phyloP scores from a whole-genome alignment of 2,113 vertebrate genomes.

The Ivindomyrus marchei region DNA sequence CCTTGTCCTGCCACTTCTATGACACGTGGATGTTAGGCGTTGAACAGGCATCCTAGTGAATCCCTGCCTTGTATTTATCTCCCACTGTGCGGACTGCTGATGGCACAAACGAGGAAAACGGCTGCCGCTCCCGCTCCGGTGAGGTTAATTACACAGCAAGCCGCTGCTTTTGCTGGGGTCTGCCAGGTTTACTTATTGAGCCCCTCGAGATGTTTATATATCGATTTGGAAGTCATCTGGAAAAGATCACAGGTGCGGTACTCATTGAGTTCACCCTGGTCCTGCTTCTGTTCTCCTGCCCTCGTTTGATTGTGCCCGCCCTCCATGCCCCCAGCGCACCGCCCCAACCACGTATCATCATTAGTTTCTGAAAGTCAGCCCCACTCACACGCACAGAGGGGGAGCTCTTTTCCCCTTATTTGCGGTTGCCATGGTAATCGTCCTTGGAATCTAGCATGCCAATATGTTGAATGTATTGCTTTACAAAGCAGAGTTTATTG shows the following conservation, averaged over 20 bases:
- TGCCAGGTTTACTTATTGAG: background rate
- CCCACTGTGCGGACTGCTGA: background rate
- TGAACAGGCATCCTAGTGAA: background rate
- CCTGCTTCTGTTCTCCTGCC: background rate
- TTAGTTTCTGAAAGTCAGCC: slow-evolving; percentile 1
- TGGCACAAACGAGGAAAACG: background rate
- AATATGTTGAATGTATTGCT: background rate
- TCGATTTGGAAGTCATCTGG: background rate
- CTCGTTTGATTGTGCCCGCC: background rate
- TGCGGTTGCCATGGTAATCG: slow-evolving; percentile 33
- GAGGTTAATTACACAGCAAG: slow-evolving; percentile 20
- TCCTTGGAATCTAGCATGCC: background rate
- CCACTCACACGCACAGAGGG: background rate
- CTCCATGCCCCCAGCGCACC: background rate
- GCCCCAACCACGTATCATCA: background rate
- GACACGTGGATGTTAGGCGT: background rate
- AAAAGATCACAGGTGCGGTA: background rate
- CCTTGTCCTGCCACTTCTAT: background rate
- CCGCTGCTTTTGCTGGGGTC: background rate
- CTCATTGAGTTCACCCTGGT: background rate
- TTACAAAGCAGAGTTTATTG: slow-evolving; percentile 13
- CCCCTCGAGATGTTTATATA: slow-evolving; percentile 14
- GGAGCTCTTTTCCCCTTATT: slow-evolving; percentile 17
- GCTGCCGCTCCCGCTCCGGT: background rate
- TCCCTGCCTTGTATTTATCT: background rate